Evolutionary conservation across 2,797 vertebrate species (phyloP).

Genomic region (Craterocephalus amniculus): DNA sequence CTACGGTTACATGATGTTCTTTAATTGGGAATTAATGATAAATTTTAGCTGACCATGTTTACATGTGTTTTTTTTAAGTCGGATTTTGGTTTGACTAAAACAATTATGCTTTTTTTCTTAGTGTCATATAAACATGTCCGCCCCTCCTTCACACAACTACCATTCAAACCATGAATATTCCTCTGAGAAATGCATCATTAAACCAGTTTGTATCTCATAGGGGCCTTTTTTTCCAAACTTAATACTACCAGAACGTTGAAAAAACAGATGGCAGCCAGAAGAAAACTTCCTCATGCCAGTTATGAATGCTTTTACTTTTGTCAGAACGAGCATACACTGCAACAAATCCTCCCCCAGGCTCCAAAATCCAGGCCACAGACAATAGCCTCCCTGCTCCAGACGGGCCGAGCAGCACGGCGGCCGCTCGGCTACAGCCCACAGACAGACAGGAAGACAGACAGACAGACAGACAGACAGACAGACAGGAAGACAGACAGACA

Average conservation of each 20-base stretch:
- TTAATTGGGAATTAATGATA: too few species aligned
- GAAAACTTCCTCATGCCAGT: constrained; percentile 65
- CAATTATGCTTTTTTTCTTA: too few species aligned
- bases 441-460: too few species aligned
- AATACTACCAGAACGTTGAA: constrained; percentile 35
- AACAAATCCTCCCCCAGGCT: constrained; percentile 64
- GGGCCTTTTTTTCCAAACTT: constrained; percentile 5
- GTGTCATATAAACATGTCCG: too few species aligned
- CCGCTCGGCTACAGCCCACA: constrained; percentile 32
- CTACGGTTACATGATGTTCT: too few species aligned
- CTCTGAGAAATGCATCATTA: neutral
- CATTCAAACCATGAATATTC: too few species aligned
- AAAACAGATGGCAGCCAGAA: constrained; percentile 69
- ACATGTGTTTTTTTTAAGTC: too few species aligned
- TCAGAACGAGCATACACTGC: constrained; percentile 44
- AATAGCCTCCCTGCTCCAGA: constrained; percentile 59
- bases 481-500: too few species aligned
- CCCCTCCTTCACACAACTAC: too few species aligned
- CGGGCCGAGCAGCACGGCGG: constrained; percentile 19
- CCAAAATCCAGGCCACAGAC: constrained; percentile 63
- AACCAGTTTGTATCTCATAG: constrained; percentile 21
- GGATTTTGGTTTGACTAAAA: too few species aligned
- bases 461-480: too few species aligned
- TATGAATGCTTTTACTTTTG: constrained; percentile 47
- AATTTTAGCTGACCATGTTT: too few species aligned